phyloP scores from a whole-genome alignment of 2,113 vertebrate genomes.

The Laterallus jamaicensis region DNA sequence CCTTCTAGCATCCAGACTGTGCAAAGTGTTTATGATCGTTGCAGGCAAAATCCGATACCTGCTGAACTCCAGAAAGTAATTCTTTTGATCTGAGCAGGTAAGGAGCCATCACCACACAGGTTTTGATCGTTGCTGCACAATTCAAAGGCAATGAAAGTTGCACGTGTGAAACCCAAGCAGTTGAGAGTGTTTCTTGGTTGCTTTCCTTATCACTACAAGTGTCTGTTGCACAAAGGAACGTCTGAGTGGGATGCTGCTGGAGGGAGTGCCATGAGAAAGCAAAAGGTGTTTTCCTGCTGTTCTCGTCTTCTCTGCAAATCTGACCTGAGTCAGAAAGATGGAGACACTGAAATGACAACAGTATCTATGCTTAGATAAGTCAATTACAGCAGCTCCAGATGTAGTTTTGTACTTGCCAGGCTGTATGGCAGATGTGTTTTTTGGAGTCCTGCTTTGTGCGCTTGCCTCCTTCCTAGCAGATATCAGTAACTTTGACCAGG shows the following conservation, averaged over 20 bases:
- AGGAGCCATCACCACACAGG: not conserved
- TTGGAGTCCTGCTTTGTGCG: not conserved
- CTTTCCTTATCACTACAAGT: not conserved
- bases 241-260: not conserved
- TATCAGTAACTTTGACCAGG: not conserved
- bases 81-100: not conserved
- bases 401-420: not conserved
- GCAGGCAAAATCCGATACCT: not conserved
- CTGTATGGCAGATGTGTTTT: not conserved
- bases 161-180: rapidly evolving
- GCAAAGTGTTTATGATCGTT: not conserved
- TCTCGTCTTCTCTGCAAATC: not conserved
- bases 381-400: not conserved
- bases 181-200: not conserved
- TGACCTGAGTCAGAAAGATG: not conserved
- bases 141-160: not conserved
- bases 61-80: not conserved
- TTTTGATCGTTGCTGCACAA: not conserved
- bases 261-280: not conserved
- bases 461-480: not conserved
- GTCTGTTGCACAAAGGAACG: not conserved
- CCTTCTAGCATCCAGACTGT: not conserved
- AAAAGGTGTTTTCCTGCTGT: not conserved
- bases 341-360: not conserved
- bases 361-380: not conserved